A percentile compares a stretch with the other conserved stretches of the same genome.
Evolutionary conservation across 2,797 vertebrate species (phyloP).

Genomic region (Phataginus tricuspis): DNA sequence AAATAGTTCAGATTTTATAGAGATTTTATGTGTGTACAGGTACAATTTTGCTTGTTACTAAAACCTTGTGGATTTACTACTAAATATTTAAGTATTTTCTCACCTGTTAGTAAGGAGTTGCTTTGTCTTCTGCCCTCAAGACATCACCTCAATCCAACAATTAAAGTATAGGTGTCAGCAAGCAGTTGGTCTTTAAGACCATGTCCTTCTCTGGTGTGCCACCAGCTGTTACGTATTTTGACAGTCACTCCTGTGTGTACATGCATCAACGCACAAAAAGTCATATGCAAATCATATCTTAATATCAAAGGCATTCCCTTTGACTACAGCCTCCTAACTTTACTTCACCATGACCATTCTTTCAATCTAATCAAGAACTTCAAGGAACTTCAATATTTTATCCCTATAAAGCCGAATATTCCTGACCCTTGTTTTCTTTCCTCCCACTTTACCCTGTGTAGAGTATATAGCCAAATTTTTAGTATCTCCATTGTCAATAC

Average conservation of each 20-base stretch:
- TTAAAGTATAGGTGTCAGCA: not conserved
- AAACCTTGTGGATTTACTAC: not conserved
- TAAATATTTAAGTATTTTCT: not conserved
- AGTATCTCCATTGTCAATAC: not conserved
- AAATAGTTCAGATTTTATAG: not conserved
- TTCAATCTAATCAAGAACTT: not conserved
- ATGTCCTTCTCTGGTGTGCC: not conserved
- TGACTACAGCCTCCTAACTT: too few species aligned
- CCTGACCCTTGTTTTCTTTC: not conserved
- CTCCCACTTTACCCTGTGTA: not conserved
- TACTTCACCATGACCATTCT: not conserved
- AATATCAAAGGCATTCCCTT: not conserved
- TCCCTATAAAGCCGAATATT: not conserved
- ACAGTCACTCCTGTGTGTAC: not conserved
- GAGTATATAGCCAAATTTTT: not conserved
- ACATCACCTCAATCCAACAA: not conserved
- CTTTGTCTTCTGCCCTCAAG: not conserved
- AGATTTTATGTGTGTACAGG: not conserved
- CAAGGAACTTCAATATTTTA: not conserved
- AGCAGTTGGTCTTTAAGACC: not conserved
- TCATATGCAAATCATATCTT: not conserved
- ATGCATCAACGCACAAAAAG: not conserved
- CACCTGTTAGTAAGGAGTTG: not conserved
- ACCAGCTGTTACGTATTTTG: constrained; percentile 34
- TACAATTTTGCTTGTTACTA: not conserved